Conservation (phyloP, 2,113 vertebrate genomes). For the Phodopus roborovskii region DNA sequence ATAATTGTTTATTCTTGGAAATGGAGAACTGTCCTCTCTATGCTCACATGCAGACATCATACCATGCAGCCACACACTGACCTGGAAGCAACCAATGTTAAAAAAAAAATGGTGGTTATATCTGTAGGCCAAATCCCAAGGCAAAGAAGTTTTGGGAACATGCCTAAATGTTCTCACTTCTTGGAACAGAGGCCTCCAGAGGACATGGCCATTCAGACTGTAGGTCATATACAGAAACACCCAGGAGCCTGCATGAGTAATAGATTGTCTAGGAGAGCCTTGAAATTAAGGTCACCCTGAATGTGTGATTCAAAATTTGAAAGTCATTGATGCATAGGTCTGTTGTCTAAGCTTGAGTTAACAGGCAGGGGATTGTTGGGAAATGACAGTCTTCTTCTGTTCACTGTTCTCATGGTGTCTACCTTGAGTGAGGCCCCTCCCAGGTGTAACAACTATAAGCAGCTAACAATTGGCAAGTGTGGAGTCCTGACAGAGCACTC, state of each 20-base stretch:
- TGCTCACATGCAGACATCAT: not conserved
- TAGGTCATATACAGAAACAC: not conserved
- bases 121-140: constrained; percentile 39
- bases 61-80: not conserved
- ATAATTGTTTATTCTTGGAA: constrained; percentile 39
- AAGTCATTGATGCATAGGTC: not conserved
- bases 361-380: not conserved
- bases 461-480: not conserved
- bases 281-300: not conserved
- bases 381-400: not conserved
- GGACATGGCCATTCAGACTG: not conserved
- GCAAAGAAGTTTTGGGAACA: constrained; percentile 13
- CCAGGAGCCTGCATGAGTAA: not conserved
- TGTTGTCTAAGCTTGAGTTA: not conserved
- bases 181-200: not conserved
- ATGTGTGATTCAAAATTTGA: not conserved
- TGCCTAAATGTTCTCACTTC: not conserved
- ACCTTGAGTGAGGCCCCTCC: not conserved
- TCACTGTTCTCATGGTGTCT: not conserved
- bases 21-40: not conserved
- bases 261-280: not conserved
- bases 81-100: not conserved
- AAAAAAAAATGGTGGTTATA: not conserved
- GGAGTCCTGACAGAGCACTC: not conserved
- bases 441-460: not conserved